phyloP scores from a whole-genome alignment of 2,113 vertebrate species.

The Rutilus rutilus region DNA sequence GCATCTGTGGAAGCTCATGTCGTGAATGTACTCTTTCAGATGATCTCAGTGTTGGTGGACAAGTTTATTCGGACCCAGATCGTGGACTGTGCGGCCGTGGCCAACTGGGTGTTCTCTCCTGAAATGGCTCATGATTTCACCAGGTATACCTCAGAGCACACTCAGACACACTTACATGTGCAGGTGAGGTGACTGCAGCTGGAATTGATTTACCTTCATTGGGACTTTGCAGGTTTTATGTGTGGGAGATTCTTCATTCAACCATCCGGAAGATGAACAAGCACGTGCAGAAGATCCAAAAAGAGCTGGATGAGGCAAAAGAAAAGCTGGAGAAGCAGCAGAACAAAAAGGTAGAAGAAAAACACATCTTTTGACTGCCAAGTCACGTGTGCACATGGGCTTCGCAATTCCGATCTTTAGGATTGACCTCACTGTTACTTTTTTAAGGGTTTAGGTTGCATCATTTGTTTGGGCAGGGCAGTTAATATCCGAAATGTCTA shows the following conservation, averaged over 20 bases:
- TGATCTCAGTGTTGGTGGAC: slow-evolving; percentile 94
- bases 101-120: slow-evolving; percentile 98
- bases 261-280: slow-evolving; percentile 99
- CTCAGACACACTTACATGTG: neutral
- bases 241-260: slow-evolving; percentile 98
- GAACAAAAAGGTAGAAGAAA: slow-evolving; percentile 76
- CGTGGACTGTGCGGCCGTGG: slow-evolving; percentile 96
- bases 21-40: slow-evolving; percentile 72
- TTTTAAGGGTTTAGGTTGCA: neutral
- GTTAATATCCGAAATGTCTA: neutral
- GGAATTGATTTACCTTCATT: neutral
- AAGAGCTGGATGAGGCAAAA: slow-evolving; percentile 93
- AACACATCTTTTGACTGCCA: neutral
- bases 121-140: slow-evolving; percentile 96
- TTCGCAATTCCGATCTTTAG: neutral
- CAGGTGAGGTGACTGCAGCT: neutral
- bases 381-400: neutral
- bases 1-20: neutral
- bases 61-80: slow-evolving; percentile 98
- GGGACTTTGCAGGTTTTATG: slow-evolving; percentile 81
- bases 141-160: slow-evolving; percentile 75
- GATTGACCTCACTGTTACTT: neutral
- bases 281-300: slow-evolving; percentile 96
- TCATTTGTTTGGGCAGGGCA: neutral
- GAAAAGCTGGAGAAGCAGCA: slow-evolving; percentile 94